These are phyloP conservation scores for Acheta domesticus DNA, from an alignment of 2,888 invertebrate genomes.

Conservation along the genomic window DNA sequence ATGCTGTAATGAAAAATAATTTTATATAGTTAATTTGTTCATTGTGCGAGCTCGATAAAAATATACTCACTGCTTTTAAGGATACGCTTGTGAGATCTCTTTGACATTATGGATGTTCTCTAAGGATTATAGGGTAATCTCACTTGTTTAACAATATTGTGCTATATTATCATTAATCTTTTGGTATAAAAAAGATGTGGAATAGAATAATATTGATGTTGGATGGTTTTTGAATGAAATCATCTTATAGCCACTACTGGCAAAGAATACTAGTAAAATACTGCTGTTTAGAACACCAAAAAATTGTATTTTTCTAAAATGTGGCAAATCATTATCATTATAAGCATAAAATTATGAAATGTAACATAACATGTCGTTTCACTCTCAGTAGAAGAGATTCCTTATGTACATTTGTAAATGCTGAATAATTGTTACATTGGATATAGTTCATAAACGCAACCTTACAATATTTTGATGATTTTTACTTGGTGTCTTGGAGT, in stretches of 20 bases:
- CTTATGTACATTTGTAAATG: constrained; percentile 9
- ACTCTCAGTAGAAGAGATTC: background rate
- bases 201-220: too few relatives aligned
- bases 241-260: background rate
- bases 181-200: too few relatives aligned
- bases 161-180: too few relatives aligned
- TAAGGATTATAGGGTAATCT: too few relatives aligned
- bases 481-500: background rate
- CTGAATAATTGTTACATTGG: background rate
- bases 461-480: constrained; percentile 11
- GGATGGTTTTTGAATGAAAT: too few relatives aligned
- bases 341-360: background rate
- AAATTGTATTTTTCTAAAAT: constrained; percentile 2
- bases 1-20: too few relatives aligned
- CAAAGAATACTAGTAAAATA: background rate
- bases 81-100: too few relatives aligned
- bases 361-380: background rate
- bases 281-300: background rate
- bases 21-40: too few relatives aligned
- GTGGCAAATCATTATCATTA: background rate
- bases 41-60: too few relatives aligned
- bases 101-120: too few relatives aligned
- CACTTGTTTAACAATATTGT: too few relatives aligned
- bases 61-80: too few relatives aligned
- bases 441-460: background rate